Evolutionary conservation across 2,888 invertebrate species (phyloP).

Genomic region (Lepetodrilus schrolli): DNA sequence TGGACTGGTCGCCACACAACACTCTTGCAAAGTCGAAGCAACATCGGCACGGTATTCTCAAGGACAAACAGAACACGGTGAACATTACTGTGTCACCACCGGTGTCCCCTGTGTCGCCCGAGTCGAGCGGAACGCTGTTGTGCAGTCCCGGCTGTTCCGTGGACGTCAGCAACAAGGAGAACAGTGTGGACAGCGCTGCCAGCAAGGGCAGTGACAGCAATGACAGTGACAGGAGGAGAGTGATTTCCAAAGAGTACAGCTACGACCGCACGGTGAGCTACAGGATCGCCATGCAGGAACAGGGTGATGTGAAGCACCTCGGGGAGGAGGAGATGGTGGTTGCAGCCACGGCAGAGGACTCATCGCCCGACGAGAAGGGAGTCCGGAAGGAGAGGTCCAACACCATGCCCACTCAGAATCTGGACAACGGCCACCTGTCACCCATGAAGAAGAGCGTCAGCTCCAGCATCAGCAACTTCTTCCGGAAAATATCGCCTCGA

Average conservation of each 20-base stretch:
- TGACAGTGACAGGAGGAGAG: not conserved
- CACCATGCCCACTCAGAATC: conserved; percentile 33
- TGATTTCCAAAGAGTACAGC: conserved; percentile 52
- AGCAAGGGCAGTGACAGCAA: not conserved
- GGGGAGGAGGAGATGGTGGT: not conserved
- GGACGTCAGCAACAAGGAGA: conserved; percentile 34
- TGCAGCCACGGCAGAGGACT: not conserved
- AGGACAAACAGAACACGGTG: conserved; percentile 35
- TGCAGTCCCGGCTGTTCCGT: not conserved
- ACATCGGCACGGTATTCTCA: conserved; percentile 33
- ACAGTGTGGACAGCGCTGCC: conserved; percentile 28
- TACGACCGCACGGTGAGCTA: conserved; percentile 64
- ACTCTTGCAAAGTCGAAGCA: not conserved
- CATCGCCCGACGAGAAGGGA: not conserved
- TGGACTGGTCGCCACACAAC: conserved; percentile 51
- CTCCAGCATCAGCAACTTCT: conserved; percentile 69
- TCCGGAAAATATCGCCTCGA: conserved; percentile 64
- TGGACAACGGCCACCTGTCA: conserved; percentile 50
- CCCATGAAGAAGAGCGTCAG: conserved; percentile 66
- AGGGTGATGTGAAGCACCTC: conserved; percentile 51
- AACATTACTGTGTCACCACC: not conserved
- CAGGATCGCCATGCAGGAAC: conserved; percentile 55
- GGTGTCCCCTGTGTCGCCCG: not conserved
- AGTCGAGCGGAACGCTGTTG: not conserved
- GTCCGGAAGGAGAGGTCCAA: conserved; percentile 28